Evolutionary conservation across 2,888 invertebrate genomes (phyloP), one percentile per base, ranked within the genome.

Genomic region (Ornithoptera priamus): DNA sequence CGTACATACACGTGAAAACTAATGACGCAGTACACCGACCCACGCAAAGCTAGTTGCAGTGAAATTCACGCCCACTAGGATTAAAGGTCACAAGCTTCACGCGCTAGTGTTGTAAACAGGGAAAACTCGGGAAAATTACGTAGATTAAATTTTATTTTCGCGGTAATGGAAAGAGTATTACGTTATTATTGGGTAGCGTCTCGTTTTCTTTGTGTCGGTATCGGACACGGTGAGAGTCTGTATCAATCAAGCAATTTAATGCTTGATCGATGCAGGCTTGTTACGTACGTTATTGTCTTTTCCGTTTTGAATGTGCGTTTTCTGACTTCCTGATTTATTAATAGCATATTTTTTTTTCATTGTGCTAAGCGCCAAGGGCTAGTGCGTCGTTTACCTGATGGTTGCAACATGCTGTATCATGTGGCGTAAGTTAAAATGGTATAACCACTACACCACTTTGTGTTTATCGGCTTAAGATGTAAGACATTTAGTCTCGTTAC

Each of bases 61-160:
- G 82, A 81, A 85, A 84, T 82, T 76, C 75, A 75, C 76, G 71
- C 75, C 80, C 83, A 84, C 83, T 80, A 81, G 80, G 75, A 76
- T 74, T 71, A 80, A 83, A 83, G 82, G 83, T 84, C 83, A 79
- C 65, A 74, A 62, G 74, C 65, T 71, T 75, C 73, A 75, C 74
- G 76, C 71, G 76, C 68, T 71, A 72, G 72, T 72, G 68, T 71
- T 22, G 60, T 61, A 60, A 68, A 72, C 60, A 67, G 61, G 61
- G 61, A 66, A 60, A 63, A 63, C 63, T 20, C n/a, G 56, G 50
- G 50, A 24, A 61, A 60, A 65, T 24, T 67, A 8, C 42, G 42
- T 39, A 22, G 57, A 30, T 36, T 50, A 17, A 59, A 42, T 53
- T 50, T 60, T 60, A 60, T 60, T 62, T 50, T 17, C 24, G 17